Evolutionary conservation across 2,888 invertebrate species (phyloP), one percentile per base, ranked within the genome.

Genomic region (Mimas tiliae): DNA sequence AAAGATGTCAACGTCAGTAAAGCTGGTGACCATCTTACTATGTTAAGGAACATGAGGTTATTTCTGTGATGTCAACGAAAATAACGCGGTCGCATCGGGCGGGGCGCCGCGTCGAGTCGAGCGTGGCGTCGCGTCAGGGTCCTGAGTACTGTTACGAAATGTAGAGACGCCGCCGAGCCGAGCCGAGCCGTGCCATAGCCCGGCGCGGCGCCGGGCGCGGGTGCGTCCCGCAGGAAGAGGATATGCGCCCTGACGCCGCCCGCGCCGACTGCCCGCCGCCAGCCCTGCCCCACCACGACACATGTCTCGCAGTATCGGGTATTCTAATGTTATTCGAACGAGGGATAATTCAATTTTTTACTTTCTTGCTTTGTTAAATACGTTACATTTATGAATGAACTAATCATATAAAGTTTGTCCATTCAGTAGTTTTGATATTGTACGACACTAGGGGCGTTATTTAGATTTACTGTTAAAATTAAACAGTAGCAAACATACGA

Each of bases 1-100:
- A 87, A 89, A 91, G 87, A 87, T 87, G 89, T 92, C 90, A 91
- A 89, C 91, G 91, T 90, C 90, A 83, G 81, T 87, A 86, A 84
- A 19, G 16, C 83, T 86, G 85, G 84, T 86, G 83, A 84, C 85
- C 86, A 58, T 58, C 55, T 87, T 83, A 83, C 81, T 74, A 70
- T 85, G 85, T 86, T 88, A 87, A 87, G 88, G 87, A 85, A 90
- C 88, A 88, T 84, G 86, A 72, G 84, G 87, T 91, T 93, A 93
- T 93, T 93, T 93, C 87, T 88, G 92, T 91, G 85, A 82, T 90
- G 91, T 90, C 90, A 91, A 89, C 92, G 83, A 88, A 93, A 93
- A 93, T 93, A 93, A 92, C 90, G 82, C 83, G 82, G 72, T 79
- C 78, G 73, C 71, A 73, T 73, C 72, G 78, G 80, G 81, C 81